A percentile compares a stretch with the other conserved stretches of the same genome.
Evolutionary conservation across 2,797 vertebrate species (phyloP).

Genomic region (Alauda arvensis): DNA sequence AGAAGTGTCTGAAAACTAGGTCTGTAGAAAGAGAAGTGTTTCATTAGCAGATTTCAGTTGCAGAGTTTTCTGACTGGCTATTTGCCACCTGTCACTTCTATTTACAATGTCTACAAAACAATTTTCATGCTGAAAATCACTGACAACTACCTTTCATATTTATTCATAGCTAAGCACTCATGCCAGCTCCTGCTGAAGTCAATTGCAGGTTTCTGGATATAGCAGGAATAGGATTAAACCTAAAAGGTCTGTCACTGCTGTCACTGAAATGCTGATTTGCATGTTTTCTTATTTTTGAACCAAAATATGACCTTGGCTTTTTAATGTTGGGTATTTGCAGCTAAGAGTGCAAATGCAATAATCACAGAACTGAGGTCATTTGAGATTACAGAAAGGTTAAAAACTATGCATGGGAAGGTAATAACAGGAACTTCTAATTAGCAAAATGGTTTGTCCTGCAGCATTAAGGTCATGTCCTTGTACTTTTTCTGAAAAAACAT

Average conservation of each 20-base stretch:
- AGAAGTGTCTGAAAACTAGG: neutral
- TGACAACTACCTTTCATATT: constrained; percentile 12
- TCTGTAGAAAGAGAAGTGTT: neutral
- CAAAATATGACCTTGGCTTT: neutral
- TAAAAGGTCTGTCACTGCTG: neutral
- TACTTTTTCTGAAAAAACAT: neutral
- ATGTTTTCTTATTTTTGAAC: neutral
- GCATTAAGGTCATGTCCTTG: neutral
- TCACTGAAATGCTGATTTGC: neutral
- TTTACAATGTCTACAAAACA: neutral
- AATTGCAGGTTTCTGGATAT: neutral
- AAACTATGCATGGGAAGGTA: neutral
- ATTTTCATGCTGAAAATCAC: constrained; percentile 8
- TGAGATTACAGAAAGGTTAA: neutral
- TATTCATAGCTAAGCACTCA: constrained; percentile 5
- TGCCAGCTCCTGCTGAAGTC: neutral
- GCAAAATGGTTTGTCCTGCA: neutral
- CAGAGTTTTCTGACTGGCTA: neutral
- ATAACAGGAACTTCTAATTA: neutral
- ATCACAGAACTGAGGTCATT: neutral
- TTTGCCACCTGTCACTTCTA: constrained; percentile 23
- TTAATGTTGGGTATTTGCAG: neutral
- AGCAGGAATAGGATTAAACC: neutral
- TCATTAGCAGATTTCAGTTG: neutral
- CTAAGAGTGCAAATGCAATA: neutral